Percentiles rank a stretch among this genome's conserved stretches.
Conservation (phyloP, 2,113 vertebrate genomes). For the Astur gentilis region DNA sequence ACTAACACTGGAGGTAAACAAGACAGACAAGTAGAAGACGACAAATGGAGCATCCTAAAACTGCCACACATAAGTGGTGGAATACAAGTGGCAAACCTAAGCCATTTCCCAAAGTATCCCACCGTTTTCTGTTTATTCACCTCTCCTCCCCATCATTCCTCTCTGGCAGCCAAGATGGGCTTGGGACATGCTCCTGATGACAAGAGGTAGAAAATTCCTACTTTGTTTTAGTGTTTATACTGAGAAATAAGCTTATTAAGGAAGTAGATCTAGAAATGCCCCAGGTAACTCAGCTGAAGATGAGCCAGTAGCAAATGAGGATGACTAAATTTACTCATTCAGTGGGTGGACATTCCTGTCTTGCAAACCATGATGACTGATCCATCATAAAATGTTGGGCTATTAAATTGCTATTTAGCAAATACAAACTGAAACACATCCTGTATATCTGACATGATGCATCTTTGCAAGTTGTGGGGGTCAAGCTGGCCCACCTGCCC, state of each 20-base stretch:
- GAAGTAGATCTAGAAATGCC: not conserved
- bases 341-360: slow-evolving; percentile 44
- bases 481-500: not conserved
- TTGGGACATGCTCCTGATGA: not conserved
- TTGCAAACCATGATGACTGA: not conserved
- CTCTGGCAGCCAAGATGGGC: not conserved
- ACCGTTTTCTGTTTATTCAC: not conserved
- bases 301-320: not conserved
- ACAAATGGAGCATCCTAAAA: not conserved
- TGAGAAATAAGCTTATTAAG: not conserved
- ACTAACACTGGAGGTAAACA: not conserved
- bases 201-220: not conserved
- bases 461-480: not conserved
- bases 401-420: not conserved
- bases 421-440: not conserved
- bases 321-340: slow-evolving; percentile 36
- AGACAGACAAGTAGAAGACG: not conserved
- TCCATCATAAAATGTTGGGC: not conserved
- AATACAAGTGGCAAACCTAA: not conserved
- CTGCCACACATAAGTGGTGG: accelerated
- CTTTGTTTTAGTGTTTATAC: not conserved
- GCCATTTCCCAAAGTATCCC: not conserved
- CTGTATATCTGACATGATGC: not conserved
- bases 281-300: not conserved
- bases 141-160: not conserved